Conservation (phyloP, 2,113 vertebrate genomes). For the Podarcis cretensis region DNA sequence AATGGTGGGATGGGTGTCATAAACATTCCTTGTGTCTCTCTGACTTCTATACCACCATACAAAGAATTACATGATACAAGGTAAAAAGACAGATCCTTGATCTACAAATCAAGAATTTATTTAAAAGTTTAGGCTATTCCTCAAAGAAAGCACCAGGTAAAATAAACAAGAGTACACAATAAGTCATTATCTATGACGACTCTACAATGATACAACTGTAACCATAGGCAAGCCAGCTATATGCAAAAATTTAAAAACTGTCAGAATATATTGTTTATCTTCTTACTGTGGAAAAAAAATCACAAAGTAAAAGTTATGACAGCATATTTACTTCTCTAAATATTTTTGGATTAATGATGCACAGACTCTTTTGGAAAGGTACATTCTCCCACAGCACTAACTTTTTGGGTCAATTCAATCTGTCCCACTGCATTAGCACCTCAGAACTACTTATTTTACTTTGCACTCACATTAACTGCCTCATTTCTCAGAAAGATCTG, state of each 20-base stretch:
- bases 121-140: not conserved
- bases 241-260: not conserved
- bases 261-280: not conserved
- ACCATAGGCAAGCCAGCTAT: not conserved
- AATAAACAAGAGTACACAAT: not conserved
- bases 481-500: conserved; percentile 63
- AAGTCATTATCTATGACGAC: not conserved
- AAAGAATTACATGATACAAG: not conserved
- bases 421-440: conserved; percentile 55
- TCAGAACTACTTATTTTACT: conserved; percentile 57
- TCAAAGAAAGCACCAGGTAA: not conserved
- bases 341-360: conserved; percentile 1
- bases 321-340: not conserved
- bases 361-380: conserved; percentile 21
- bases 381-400: conserved; percentile 3
- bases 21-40: not conserved
- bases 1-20: not conserved
- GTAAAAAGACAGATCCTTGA: not conserved
- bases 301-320: not conserved
- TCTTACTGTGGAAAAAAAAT: not conserved
- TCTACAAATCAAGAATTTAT: not conserved
- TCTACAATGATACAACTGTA: not conserved
- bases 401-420: conserved; percentile 52
- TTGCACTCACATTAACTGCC: conserved; percentile 59
- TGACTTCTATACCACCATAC: not conserved